A percentile compares a stretch with the other conserved stretches of the same genome.
Evolutionary conservation across 2,888 invertebrate genomes (phyloP).

Genomic region (Abscondita cerata): DNA sequence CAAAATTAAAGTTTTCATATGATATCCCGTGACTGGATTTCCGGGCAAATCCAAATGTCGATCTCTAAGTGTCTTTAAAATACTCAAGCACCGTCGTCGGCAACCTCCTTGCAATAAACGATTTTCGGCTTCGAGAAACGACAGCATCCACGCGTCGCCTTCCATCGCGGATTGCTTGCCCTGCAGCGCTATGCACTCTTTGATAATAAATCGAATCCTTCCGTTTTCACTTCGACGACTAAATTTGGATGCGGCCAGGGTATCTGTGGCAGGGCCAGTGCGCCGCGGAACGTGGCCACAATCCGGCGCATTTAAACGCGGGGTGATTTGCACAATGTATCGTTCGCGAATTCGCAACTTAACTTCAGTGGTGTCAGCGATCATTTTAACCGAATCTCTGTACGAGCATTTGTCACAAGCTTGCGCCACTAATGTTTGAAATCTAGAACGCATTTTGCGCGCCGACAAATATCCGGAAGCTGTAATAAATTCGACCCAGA

Average conservation of each 20-base stretch:
- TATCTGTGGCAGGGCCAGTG: constrained; percentile 93
- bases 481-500: constrained; percentile 98
- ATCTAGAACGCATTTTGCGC: constrained; percentile 90
- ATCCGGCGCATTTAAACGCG: constrained; percentile 90
- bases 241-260: constrained; percentile 93
- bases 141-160: constrained; percentile 95
- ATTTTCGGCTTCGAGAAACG: constrained; percentile 91
- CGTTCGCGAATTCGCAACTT: constrained; percentile 87
- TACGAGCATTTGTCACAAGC: constrained; percentile 94
- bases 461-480: constrained; percentile 94
- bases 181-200: constrained; percentile 81
- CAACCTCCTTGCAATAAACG: constrained; percentile 86
- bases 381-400: constrained; percentile 91
- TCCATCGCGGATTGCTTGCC: constrained; percentile 91
- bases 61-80: constrained; percentile 88
- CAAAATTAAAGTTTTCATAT: constrained; percentile 86
- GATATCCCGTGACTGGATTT: constrained; percentile 89
- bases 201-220: constrained; percentile 94
- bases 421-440: constrained; percentile 87
- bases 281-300: constrained; percentile 93
- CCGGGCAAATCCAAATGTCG: constrained; percentile 87
- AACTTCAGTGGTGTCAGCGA: constrained; percentile 93
- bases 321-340: constrained; percentile 92
- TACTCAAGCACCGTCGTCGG: constrained; percentile 84
- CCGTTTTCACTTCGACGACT: constrained; percentile 91